phyloP scores from a whole-genome alignment of 2,113 vertebrate species.

The Coryphaenoides rupestris region DNA sequence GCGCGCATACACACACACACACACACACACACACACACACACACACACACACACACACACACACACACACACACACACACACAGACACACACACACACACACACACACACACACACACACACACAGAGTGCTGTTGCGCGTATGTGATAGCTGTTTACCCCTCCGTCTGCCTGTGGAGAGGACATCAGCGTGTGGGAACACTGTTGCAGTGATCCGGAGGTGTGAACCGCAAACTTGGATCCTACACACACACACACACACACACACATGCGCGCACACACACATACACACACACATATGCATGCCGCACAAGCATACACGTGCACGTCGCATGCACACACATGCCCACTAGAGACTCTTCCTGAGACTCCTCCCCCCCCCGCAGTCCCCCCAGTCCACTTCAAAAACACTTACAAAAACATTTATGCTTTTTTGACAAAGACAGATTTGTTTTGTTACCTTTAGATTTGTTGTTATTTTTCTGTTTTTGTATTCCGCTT shows the following conservation, averaged over 20 bases:
- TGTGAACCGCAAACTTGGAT: slow-evolving; percentile 28
- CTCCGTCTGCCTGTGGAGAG: slow-evolving; percentile 5
- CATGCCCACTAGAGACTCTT: too few species aligned
- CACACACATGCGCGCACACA: slow-evolving; percentile 18
- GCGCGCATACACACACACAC: slow-evolving; percentile 10
- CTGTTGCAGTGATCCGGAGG: slow-evolving; percentile 35
- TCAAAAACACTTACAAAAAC: too few species aligned
- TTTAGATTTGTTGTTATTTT: too few species aligned
- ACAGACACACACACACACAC: slow-evolving; percentile 22
- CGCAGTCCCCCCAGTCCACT: too few species aligned
- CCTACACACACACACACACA: slow-evolving; percentile 19
- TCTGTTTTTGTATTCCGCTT: too few species aligned
- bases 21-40: slow-evolving; percentile 24
- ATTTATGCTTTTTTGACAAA: too few species aligned
- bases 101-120: slow-evolving; percentile 22
- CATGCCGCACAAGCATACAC: too few species aligned
- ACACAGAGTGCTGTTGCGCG: slow-evolving; percentile 6
- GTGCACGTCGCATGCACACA: background rate
- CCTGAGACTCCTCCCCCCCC: background rate
- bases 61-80: too few species aligned
- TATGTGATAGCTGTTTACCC: background rate
- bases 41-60: background rate
- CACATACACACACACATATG: slow-evolving; percentile 48
- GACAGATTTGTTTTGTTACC: too few species aligned
- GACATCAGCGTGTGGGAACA: slow-evolving; percentile 49